These are phyloP conservation scores for Acanthis flammea DNA, from an alignment of 2,797 vertebrate species.

Conservation along the genomic window DNA sequence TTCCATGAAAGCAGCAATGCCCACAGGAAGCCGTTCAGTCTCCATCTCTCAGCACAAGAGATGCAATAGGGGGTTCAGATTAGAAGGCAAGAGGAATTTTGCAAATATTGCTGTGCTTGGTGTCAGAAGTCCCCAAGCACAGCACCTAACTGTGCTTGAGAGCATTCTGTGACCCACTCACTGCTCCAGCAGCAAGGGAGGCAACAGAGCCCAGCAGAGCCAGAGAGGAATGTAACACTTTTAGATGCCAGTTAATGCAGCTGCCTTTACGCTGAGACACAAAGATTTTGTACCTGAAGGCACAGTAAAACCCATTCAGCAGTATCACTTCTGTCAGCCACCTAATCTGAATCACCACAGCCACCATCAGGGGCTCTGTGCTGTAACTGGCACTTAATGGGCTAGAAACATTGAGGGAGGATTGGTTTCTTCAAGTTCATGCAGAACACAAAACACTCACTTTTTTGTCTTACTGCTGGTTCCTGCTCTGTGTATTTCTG, in stretches of 20 bases:
- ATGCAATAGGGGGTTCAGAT: not conserved
- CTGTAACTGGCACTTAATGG: conserved; percentile 4
- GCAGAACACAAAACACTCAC: not conserved
- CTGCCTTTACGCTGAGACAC: not conserved
- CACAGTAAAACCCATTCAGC: not conserved
- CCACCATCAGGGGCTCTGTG: not conserved
- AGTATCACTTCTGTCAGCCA: not conserved
- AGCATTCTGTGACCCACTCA: not conserved
- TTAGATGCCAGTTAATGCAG: not conserved
- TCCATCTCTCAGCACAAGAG: not conserved
- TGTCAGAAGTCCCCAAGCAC: not conserved
- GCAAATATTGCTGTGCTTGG: not conserved
- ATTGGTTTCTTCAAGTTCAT: not conserved
- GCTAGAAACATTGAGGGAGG: conserved; percentile 19
- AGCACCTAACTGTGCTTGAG: not conserved
- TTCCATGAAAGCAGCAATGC: not conserved
- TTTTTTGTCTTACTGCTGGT: not conserved
- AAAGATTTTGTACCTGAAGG: conserved; percentile 21
- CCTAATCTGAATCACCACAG: not conserved
- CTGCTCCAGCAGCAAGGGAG: not conserved
- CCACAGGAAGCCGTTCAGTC: rapidly evolving
- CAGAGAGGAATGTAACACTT: not conserved
- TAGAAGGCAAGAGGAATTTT: not conserved
- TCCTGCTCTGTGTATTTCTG: not conserved
- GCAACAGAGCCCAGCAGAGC: not conserved